phyloP scores from a whole-genome alignment of 2,888 invertebrate species.

The Gymnosoma rotundatum region DNA sequence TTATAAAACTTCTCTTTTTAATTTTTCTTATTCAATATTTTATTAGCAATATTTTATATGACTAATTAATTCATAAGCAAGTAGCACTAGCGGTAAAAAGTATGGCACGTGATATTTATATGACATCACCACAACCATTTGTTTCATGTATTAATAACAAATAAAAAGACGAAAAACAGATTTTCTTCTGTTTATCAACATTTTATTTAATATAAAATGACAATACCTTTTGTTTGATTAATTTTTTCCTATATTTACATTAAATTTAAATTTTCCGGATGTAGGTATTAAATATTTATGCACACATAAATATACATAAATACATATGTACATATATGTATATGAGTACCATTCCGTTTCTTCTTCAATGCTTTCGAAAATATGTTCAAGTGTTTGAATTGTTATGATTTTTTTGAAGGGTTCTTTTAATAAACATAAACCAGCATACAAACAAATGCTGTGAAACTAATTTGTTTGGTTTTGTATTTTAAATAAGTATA shows the following conservation, averaged over 20 bases:
- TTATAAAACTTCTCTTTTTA: no score
- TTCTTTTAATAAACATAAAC: not conserved
- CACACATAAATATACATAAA: no score
- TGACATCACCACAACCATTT: slow-evolving; percentile 48
- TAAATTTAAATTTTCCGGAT: slow-evolving; percentile 59
- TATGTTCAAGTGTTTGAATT: slow-evolving; percentile 7
- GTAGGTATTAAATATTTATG: slow-evolving; percentile 21
- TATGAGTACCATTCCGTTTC: slow-evolving; percentile 47
- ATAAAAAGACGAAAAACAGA: not conserved
- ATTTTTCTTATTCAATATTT: not conserved
- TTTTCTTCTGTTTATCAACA: slow-evolving; percentile 27
- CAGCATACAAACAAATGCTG: not conserved
- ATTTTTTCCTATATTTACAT: slow-evolving; percentile 23
- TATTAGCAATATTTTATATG: not conserved
- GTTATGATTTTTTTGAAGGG: not conserved
- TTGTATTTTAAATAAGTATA: not conserved
- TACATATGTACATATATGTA: no score
- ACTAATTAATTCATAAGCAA: slow-evolving; percentile 30
- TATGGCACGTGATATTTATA: slow-evolving; percentile 55
- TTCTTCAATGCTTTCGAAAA: slow-evolving; percentile 22
- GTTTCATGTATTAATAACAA: not conserved
- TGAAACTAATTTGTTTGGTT: not conserved
- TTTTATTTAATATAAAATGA: slow-evolving; percentile 29
- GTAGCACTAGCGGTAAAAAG: not conserved
- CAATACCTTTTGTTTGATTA: slow-evolving; percentile 50